Evolutionary conservation across 2,888 invertebrate species (phyloP).

Genomic region (Pammene aurita): DNA sequence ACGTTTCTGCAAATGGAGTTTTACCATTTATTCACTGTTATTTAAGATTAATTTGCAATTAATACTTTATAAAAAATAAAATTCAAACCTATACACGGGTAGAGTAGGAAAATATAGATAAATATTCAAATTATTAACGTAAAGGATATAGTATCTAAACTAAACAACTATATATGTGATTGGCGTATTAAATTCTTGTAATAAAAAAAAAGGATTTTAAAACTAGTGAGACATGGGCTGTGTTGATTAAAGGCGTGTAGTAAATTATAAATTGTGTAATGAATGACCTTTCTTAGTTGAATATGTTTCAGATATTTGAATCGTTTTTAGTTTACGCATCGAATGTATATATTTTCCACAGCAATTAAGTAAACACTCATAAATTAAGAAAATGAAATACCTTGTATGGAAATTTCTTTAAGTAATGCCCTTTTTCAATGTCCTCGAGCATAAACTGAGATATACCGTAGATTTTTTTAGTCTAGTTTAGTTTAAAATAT

Average conservation of each 20-base stretch:
- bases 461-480: neutral
- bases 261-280: constrained; percentile 12
- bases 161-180: constrained; percentile 19
- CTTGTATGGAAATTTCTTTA: too few relatives aligned
- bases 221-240: constrained; percentile 37
- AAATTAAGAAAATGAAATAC: too few relatives aligned
- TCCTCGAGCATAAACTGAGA: neutral
- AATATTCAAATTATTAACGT: constrained; percentile 10
- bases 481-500: constrained; percentile 25
- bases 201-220: constrained; percentile 12
- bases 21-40: neutral
- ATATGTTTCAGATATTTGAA: neutral
- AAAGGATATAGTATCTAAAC: constrained; percentile 10
- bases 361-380: too few relatives aligned
- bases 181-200: constrained; percentile 28
- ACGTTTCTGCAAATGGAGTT: neutral
- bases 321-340: too few relatives aligned
- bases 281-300: neutral
- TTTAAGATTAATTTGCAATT: constrained; percentile 17
- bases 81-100: constrained; percentile 2
- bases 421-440: neutral
- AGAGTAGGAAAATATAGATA: constrained; percentile 16
- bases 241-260: constrained; percentile 24
- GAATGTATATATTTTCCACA: too few relatives aligned
- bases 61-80: constrained; percentile 7